Conservation (phyloP, 2,888 invertebrate species). For the Euzophera pinguis region DNA sequence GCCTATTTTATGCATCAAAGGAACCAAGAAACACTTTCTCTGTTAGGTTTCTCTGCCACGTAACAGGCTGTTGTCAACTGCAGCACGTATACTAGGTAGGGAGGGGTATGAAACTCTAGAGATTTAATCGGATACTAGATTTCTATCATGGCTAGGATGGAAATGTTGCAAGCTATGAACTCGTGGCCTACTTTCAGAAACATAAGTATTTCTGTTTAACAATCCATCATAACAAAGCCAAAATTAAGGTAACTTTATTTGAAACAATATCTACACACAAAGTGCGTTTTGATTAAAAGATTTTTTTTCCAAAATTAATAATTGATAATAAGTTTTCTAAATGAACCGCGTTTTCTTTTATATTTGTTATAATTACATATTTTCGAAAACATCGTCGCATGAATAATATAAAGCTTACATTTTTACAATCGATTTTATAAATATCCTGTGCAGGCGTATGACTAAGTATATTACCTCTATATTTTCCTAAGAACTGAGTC, state of each 20-base stretch:
- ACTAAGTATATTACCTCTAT: slow-evolving; percentile 29
- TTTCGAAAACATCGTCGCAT: no score
- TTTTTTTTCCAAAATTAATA: no score
- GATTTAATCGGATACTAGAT: slow-evolving; percentile 17
- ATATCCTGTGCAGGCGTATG: slow-evolving; percentile 20
- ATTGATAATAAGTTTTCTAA: no score
- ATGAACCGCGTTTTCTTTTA: no score
- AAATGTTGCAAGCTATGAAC: slow-evolving; percentile 8
- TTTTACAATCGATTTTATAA: no score
- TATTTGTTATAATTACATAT: no score
- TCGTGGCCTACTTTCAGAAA: slow-evolving; percentile 3
- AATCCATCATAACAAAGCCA: not conserved
- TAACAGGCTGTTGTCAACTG: slow-evolving; percentile 50
- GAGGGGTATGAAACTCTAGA: slow-evolving; percentile 18
- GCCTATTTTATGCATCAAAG: slow-evolving; percentile 32
- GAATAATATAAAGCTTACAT: no score
- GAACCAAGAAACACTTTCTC: slow-evolving; percentile 57
- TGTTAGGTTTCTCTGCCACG: slow-evolving; percentile 62
- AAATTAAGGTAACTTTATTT: no score
- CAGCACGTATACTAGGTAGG: slow-evolving; percentile 33
- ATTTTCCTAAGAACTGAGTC: slow-evolving; percentile 48
- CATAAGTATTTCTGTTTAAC: slow-evolving; percentile 14
- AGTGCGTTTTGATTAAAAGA: no score
- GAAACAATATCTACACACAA: no score
- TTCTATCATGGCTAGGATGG: slow-evolving; percentile 15